phyloP scores from a whole-genome alignment of 2,797 vertebrate genomes.

The Geotrypetes seraphini region DNA sequence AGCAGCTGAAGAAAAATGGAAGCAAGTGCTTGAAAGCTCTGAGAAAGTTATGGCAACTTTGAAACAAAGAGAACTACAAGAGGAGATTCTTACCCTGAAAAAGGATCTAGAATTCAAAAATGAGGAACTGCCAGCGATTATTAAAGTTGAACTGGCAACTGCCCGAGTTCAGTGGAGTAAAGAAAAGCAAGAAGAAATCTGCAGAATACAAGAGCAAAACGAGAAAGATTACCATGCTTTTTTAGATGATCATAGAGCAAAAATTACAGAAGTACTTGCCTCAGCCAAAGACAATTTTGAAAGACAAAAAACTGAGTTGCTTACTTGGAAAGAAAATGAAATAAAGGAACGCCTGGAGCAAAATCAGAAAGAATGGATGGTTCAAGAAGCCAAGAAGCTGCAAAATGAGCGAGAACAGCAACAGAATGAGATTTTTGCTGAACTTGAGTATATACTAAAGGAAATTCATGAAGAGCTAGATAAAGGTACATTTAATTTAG shows the following conservation, averaged over 20 bases:
- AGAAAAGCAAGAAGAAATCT: constrained; percentile 81
- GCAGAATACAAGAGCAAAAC: constrained; percentile 57
- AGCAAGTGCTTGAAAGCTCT: constrained; percentile 37
- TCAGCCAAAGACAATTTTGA: constrained; percentile 57
- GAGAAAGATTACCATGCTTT: constrained; percentile 64
- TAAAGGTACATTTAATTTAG: constrained; percentile 7
- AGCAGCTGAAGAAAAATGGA: constrained; percentile 67
- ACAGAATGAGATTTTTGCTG: constrained; percentile 51
- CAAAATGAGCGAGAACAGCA: constrained; percentile 35
- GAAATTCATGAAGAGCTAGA: constrained; percentile 50
- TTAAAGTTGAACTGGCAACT: constrained; percentile 77
- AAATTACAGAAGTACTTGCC: constrained; percentile 55
- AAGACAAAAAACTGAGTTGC: constrained; percentile 56
- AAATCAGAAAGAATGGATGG: constrained; percentile 59
- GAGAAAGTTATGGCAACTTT: constrained; percentile 36
- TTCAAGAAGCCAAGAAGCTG: constrained; percentile 46
- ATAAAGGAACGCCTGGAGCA: constrained; percentile 49
- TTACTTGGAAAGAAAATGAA: constrained; percentile 66
- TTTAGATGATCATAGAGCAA: constrained; percentile 64
- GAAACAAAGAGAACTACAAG: constrained; percentile 55
- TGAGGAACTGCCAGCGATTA: constrained; percentile 59
- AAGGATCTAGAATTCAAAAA: constrained; percentile 57
- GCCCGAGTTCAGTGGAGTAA: constrained; percentile 73
- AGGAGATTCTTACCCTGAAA: constrained; percentile 56
- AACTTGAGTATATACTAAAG: constrained; percentile 55